phyloP scores from a whole-genome alignment of 2,888 invertebrate genomes.

The Charanyca ferruginea region DNA sequence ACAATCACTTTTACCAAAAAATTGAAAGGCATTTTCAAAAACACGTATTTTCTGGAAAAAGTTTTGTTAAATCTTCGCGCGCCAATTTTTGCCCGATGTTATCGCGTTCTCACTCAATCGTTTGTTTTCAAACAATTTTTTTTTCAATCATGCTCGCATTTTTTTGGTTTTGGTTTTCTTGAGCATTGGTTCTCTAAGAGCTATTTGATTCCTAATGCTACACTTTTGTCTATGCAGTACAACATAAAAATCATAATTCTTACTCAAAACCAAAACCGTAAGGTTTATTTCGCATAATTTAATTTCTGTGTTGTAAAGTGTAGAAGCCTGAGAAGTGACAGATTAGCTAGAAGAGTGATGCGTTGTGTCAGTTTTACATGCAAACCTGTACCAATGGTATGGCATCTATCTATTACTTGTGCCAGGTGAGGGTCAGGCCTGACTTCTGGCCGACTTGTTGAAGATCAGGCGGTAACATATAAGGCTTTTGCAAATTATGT shows the following conservation, averaged over 20 bases:
- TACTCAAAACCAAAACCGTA: constrained; percentile 1
- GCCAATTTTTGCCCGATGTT: too few relatives aligned
- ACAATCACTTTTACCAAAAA: too few relatives aligned
- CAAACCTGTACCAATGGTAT: constrained; percentile 41
- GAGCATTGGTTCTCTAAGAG: too few relatives aligned
- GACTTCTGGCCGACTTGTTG: constrained; percentile 31
- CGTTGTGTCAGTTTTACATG: constrained; percentile 54
- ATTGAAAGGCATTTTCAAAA: too few relatives aligned
- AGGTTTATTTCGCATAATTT: constrained; percentile 39
- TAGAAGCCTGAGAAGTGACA: constrained; percentile 64
- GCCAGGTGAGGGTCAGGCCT: constrained; percentile 47
- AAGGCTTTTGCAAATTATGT: constrained; percentile 45
- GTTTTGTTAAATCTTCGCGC: too few relatives aligned
- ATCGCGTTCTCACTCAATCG: too few relatives aligned
- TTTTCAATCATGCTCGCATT: too few relatives aligned
- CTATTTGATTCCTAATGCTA: too few relatives aligned
- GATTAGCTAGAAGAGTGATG: constrained; percentile 66
- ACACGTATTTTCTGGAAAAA: too few relatives aligned
- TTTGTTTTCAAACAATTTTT: too few relatives aligned
- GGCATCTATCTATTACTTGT: constrained; percentile 33
- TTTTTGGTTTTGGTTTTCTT: too few relatives aligned
- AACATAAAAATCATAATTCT: not conserved
- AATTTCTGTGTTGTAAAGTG: constrained; percentile 53
- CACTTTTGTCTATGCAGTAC: too few relatives aligned
- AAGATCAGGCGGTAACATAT: constrained; percentile 44